A percentile compares a stretch with the other conserved stretches of the same genome.
Conservation (phyloP, 2,113 vertebrate species). For the Dipodomys merriami region DNA sequence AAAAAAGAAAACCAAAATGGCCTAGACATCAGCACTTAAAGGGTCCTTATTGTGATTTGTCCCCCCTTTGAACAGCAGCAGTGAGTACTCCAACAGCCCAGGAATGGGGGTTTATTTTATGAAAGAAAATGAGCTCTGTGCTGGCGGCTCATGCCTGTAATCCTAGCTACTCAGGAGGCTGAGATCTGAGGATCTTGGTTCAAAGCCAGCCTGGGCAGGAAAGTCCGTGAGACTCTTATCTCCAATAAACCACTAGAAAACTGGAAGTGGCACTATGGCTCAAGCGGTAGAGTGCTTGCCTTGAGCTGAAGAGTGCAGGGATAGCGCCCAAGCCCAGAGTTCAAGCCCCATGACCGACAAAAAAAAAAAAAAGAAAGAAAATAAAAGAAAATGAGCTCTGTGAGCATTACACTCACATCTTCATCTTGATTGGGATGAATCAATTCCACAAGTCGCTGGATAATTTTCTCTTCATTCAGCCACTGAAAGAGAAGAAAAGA, state of each 20-base stretch:
- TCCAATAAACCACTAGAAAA: too few relatives aligned
- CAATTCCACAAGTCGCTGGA: slow-evolving; percentile 94
- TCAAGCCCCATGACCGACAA: too few relatives aligned
- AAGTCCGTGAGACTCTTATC: too few relatives aligned
- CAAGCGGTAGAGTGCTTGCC: too few relatives aligned
- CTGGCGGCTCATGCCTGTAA: too few relatives aligned
- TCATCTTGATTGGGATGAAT: slow-evolving; percentile 94
- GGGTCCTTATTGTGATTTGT: neutral
- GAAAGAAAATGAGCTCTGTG: neutral
- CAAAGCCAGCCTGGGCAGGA: too few relatives aligned
- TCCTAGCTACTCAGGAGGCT: too few relatives aligned
- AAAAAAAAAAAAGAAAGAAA: too few relatives aligned
- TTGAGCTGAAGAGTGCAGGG: too few relatives aligned
- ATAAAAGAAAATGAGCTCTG: fast-evolving
- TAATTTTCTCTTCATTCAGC: slow-evolving; percentile 94
- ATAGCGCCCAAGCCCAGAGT: too few relatives aligned
- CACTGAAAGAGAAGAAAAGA: slow-evolving; percentile 86
- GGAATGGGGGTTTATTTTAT: neutral
- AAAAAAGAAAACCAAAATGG: neutral
- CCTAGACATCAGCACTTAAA: neutral
- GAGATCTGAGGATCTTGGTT: too few relatives aligned
- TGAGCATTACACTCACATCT: slow-evolving; percentile 88
- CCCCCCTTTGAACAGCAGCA: neutral
- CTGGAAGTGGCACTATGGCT: too few relatives aligned
- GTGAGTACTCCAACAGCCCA: fast-evolving